phyloP scores from a whole-genome alignment of 2,888 invertebrate genomes.

The Amphimallon solstitiale region DNA sequence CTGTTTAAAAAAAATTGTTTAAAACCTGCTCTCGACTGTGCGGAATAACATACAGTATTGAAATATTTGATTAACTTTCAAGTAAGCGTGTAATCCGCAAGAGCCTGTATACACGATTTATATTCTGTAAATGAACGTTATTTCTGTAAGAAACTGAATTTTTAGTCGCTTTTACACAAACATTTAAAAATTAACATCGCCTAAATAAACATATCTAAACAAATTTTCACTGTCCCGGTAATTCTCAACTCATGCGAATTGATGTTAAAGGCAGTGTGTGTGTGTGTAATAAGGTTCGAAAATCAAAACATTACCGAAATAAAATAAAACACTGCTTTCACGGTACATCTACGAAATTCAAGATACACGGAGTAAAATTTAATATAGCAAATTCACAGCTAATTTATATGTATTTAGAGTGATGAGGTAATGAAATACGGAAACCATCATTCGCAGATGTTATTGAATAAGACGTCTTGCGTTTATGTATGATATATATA shows the following conservation, averaged over 20 bases:
- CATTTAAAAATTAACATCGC: slow-evolving; percentile 22
- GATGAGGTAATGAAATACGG: slow-evolving; percentile 8
- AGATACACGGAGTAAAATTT: background rate
- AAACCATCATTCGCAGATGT: slow-evolving; percentile 10
- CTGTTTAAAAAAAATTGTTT: too few species aligned
- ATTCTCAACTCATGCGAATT: background rate
- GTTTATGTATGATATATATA: slow-evolving; percentile 7
- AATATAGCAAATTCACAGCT: slow-evolving; percentile 30
- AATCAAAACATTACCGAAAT: slow-evolving; percentile 11
- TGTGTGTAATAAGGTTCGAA: slow-evolving; percentile 12
- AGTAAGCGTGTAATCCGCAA: too few species aligned
- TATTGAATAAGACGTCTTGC: slow-evolving; percentile 14
- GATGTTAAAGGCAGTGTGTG: slow-evolving; percentile 8
- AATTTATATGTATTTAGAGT: slow-evolving; percentile 25
- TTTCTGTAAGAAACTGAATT: too few species aligned
- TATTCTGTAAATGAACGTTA: too few species aligned
- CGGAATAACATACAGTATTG: too few species aligned
- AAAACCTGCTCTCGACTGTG: too few species aligned
- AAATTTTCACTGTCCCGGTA: slow-evolving; percentile 16
- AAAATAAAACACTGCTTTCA: background rate
- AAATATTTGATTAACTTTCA: too few species aligned
- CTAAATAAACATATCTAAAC: slow-evolving; percentile 17
- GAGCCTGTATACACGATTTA: too few species aligned
- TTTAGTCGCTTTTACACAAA: background rate
- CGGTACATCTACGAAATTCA: background rate